Evolutionary conservation across 2,113 vertebrate genomes (phyloP).

Genomic region (Ptilorrhoa leucosticta): DNA sequence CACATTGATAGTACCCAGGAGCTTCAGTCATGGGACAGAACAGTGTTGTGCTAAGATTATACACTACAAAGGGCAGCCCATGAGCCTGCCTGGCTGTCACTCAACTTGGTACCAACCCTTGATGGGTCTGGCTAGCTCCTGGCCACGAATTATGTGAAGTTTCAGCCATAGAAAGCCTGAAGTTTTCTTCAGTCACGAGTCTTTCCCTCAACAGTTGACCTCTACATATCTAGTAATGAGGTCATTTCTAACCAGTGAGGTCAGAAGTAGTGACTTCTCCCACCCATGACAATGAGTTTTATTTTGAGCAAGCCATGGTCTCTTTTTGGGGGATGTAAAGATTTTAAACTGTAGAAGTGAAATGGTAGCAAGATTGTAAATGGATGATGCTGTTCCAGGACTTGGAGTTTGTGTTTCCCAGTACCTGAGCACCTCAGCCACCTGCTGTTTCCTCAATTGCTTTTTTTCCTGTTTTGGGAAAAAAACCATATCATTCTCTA

Average conservation of each 20-base stretch:
- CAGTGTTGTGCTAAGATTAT: fast-evolving
- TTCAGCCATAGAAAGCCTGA: not conserved
- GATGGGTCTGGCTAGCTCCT: not conserved
- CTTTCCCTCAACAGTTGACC: not conserved
- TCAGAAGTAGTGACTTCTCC: not conserved
- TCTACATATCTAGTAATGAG: not conserved
- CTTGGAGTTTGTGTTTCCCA: not conserved
- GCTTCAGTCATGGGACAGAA: not conserved
- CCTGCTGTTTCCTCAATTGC: not conserved
- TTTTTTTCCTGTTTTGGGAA: not conserved
- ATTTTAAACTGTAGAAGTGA: not conserved
- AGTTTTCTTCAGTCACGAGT: not conserved
- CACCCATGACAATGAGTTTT: not conserved
- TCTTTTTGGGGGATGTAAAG: not conserved
- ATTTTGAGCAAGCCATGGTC: not conserved
- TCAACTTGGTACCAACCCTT: not conserved
- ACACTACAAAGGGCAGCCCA: not conserved
- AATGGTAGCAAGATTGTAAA: not conserved
- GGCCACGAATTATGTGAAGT: not conserved
- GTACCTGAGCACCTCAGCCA: not conserved
- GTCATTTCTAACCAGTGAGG: not conserved
- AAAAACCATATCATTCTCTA: not conserved
- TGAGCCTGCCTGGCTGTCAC: not conserved
- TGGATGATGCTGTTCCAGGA: not conserved
- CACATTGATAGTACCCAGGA: not conserved